Evolutionary conservation across 2,113 vertebrate genomes (phyloP).

Genomic region (Rhodinocichla rosea): DNA sequence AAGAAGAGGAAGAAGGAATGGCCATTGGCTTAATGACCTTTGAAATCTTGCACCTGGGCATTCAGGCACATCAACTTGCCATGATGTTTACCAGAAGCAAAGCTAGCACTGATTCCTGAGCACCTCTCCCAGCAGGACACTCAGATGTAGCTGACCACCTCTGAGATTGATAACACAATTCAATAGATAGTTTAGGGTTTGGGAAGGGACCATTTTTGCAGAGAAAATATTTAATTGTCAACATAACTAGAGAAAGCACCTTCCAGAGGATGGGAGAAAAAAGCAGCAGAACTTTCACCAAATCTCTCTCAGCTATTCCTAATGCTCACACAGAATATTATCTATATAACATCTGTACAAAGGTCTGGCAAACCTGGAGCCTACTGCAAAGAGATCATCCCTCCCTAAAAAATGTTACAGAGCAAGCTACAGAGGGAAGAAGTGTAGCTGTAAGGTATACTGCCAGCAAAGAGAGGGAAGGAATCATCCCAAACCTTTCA

Average conservation of each 20-base stretch:
- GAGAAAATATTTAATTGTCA: not conserved
- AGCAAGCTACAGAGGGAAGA: conserved; percentile 1
- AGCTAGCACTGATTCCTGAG: not conserved
- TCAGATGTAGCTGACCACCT: not conserved
- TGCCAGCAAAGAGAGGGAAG: not conserved
- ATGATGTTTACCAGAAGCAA: not conserved
- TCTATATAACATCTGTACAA: not conserved
- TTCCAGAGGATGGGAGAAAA: not conserved
- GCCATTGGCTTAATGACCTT: not conserved
- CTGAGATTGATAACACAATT: not conserved
- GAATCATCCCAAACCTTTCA: conserved; percentile 26
- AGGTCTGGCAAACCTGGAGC: not conserved
- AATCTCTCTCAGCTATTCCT: not conserved
- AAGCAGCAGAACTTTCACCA: not conserved
- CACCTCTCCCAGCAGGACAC: not conserved
- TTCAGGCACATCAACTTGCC: not conserved
- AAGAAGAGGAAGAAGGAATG: not conserved
- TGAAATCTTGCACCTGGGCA: not conserved
- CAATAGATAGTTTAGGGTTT: not conserved
- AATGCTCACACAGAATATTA: not conserved
- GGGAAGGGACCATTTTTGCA: not conserved
- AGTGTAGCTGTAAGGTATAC: not conserved
- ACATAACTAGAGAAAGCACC: not conserved
- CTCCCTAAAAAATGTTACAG: not conserved
- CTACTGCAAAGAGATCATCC: not conserved